Base-by-base conservation (phyloP, 2,888 invertebrate genomes). In the Arenicola marina region DNA sequence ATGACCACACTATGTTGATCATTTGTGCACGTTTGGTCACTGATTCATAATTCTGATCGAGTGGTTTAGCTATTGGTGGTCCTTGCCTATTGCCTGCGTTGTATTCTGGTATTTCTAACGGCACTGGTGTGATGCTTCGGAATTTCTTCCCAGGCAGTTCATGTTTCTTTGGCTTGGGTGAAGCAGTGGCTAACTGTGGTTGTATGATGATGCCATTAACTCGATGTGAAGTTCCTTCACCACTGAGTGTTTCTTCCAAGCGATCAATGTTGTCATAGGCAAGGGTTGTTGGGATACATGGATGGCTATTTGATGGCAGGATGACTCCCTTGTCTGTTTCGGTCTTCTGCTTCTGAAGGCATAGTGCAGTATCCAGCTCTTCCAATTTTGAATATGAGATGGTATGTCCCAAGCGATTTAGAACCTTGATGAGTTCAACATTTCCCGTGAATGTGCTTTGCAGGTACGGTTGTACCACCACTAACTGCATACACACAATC, bases 211-310 rank as follows among this genome's bases (percentile, higher is more conserved):
- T 74, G 4, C 69, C 70, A 61, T 73, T 73, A 3, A 73, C 71
- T 32, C 70, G 31, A 56, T 71, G 69, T 21, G 70, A 67, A n/a
- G 70, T 72, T n/a, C 67, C 72, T 54, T 55, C 62, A 2, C 72
- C 68, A 46, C 51, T 69, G 7, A 74, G 61, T 21, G 64, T 63
- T 43, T 73, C 68, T 60, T 75, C 71, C 21, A 68, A 59, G 45
- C 67, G 45, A 56, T 73, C 72, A 53, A 71, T 75, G 59, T 75
- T 73, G 56, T 68, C 69, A 38, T 46, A 73, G 15, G 66, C 68
- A 2, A 72, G 54, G 26, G 24, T 63, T 38, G 63, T 67, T 28
- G 46, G 57, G 18, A 65, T 54, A 60, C 43, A 18, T 31, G 60
- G 68, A 33, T 73, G 56, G 15, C 65, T 63, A 15, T 43, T 51